Evolutionary conservation across 2,888 invertebrate species (phyloP).

Genomic region (Phortica okadai): DNA sequence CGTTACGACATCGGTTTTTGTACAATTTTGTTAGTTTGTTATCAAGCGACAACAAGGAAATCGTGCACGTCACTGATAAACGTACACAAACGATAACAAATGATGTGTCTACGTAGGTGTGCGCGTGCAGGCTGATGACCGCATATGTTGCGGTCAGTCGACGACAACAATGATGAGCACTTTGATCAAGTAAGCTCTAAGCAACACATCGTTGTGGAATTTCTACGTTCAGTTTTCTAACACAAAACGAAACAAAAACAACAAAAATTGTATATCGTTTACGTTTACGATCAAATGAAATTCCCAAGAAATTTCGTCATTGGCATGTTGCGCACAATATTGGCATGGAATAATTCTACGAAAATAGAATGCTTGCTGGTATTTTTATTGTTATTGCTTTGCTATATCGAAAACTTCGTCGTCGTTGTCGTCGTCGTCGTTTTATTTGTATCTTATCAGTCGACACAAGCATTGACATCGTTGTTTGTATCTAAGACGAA

Average conservation of each 20-base stretch:
- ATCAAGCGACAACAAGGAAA: no score
- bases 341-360: constrained; percentile 25
- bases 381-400: constrained; percentile 22
- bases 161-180: background rate
- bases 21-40: no score
- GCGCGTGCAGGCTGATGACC: no score
- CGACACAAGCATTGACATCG: no score
- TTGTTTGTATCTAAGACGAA: no score
- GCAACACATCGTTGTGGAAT: constrained; percentile 13
- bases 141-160: no score
- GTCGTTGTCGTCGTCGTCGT: no score
- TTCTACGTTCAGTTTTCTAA: background rate
- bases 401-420: no score
- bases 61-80: background rate
- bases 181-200: background rate
- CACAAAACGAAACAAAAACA: no score
- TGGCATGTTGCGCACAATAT: constrained; percentile 3
- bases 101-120: background rate
- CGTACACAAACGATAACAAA: background rate
- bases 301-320: constrained; percentile 37
- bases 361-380: constrained; percentile 20
- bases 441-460: no score
- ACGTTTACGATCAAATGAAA: constrained; percentile 18
- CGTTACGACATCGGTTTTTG: no score
- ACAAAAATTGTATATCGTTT: background rate